phyloP scores from a whole-genome alignment of 1,140 invertebrate species.

The Eubasilissa regina region DNA sequence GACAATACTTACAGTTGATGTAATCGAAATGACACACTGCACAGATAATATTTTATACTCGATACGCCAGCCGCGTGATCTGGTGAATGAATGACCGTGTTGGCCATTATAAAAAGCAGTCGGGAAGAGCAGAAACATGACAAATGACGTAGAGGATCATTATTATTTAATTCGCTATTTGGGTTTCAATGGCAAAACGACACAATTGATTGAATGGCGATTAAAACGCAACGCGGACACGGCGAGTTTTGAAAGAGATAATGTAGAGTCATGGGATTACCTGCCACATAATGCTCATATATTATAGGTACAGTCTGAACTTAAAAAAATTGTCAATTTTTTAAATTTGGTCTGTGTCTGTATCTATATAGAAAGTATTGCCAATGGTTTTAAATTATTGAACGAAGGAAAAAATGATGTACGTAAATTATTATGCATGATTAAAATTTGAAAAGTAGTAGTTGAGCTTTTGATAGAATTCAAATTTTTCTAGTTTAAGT shows the following conservation, averaged over 20 bases:
- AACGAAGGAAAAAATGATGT: too few species aligned
- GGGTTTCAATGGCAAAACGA: background rate
- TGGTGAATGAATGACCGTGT: background rate
- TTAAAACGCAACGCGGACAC: too few species aligned
- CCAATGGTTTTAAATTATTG: too few species aligned
- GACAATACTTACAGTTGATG: slow-evolving; percentile 19
- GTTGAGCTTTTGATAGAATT: too few species aligned
- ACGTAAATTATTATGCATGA: too few species aligned
- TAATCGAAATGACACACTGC: background rate
- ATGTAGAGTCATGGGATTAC: too few species aligned
- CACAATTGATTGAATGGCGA: background rate
- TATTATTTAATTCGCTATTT: background rate
- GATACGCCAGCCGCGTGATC: slow-evolving; percentile 2
- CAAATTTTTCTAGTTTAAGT: too few species aligned
- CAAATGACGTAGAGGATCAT: background rate
- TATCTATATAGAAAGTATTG: too few species aligned
- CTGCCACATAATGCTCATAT: too few species aligned
- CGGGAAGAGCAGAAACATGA: background rate
- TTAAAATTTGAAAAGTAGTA: too few species aligned
- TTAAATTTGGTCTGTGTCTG: too few species aligned
- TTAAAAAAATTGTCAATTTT: background rate
- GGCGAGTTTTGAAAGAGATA: too few species aligned
- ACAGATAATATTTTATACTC: slow-evolving; percentile 8
- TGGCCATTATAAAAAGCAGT: slow-evolving; percentile 5
- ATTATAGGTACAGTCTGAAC: background rate